Evolutionary conservation across 2,888 invertebrate species (phyloP).

Genomic region (Apotomis capreana): DNA sequence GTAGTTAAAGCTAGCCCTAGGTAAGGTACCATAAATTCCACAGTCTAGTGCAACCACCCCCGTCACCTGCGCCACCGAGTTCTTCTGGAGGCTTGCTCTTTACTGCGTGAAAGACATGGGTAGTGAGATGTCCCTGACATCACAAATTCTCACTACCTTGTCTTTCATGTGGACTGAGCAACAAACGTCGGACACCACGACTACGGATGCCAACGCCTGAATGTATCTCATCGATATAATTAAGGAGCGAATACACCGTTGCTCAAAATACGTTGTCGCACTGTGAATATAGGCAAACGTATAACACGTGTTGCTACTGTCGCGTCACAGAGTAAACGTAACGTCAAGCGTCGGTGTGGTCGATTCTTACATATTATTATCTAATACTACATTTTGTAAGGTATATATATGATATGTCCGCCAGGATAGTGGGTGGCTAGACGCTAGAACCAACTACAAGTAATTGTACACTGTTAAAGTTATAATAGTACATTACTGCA

Average conservation of each 20-base stretch:
- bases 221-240: background rate
- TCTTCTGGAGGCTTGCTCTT: slow-evolving; percentile 61
- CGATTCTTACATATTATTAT: too few species aligned
- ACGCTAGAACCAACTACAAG: too few species aligned
- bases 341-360: too few species aligned
- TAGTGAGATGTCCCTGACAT: slow-evolving; percentile 94
- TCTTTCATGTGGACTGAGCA: slow-evolving; percentile 94
- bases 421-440: too few species aligned
- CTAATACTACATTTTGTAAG: too few species aligned
- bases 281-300: too few species aligned
- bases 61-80: slow-evolving; percentile 19
- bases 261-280: too few species aligned
- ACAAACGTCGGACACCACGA: slow-evolving; percentile 50
- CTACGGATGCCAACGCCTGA: background rate
- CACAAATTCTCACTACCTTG: slow-evolving; percentile 96
- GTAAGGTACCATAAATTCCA: background rate
- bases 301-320: too few species aligned
- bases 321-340: too few species aligned
- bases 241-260: background rate
- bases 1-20: background rate
- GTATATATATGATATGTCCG: too few species aligned
- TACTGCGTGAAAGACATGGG: slow-evolving; percentile 97
- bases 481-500: too few species aligned
- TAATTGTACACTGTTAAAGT: too few species aligned
- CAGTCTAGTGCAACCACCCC: background rate